A percentile compares a stretch with the other conserved stretches of the same genome.
Conservation (phyloP, 2,888 invertebrate species). For the Drosophila rubida region DNA sequence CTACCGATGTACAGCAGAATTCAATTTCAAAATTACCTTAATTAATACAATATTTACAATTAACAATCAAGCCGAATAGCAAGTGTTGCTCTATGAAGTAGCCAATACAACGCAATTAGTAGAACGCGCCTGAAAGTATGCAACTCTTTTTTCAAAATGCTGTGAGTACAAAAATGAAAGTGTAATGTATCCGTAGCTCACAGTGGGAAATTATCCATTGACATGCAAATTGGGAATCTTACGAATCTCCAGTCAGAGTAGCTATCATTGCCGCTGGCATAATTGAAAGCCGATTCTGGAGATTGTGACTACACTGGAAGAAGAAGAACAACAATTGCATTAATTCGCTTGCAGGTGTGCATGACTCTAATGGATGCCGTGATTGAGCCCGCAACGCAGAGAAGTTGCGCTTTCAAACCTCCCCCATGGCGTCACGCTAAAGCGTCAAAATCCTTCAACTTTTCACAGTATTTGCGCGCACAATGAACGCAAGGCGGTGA, state of each 20-base stretch:
- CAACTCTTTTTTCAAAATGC: background rate
- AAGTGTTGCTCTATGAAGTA: background rate
- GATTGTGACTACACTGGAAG: background rate
- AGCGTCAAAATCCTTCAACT: constrained; percentile 80
- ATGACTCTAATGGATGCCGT: constrained; percentile 54
- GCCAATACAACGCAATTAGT: too few species aligned
- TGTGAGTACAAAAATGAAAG: background rate
- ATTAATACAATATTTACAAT: too few species aligned
- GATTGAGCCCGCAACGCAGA: constrained; percentile 37
- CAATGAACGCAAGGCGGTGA: constrained; percentile 24
- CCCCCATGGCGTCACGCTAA: constrained; percentile 43
- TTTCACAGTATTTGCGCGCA: constrained; percentile 71
- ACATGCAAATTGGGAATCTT: constrained; percentile 12
- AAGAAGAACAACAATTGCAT: constrained; percentile 48
- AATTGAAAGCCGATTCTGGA: constrained; percentile 21
- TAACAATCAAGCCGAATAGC: too few species aligned
- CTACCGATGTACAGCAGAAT: too few species aligned
- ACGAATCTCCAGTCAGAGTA: constrained; percentile 10
- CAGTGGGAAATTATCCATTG: constrained; percentile 27
- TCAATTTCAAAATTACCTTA: too few species aligned
- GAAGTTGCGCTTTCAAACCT: background rate
- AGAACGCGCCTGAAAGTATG: constrained; percentile 54
- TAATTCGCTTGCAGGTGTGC: constrained; percentile 74
- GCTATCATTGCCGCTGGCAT: constrained; percentile 6
- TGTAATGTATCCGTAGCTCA: constrained; percentile 6